Evolutionary conservation across 2,888 invertebrate species (phyloP), one percentile per base, ranked within the genome.

Genomic region (Neria commutata): DNA sequence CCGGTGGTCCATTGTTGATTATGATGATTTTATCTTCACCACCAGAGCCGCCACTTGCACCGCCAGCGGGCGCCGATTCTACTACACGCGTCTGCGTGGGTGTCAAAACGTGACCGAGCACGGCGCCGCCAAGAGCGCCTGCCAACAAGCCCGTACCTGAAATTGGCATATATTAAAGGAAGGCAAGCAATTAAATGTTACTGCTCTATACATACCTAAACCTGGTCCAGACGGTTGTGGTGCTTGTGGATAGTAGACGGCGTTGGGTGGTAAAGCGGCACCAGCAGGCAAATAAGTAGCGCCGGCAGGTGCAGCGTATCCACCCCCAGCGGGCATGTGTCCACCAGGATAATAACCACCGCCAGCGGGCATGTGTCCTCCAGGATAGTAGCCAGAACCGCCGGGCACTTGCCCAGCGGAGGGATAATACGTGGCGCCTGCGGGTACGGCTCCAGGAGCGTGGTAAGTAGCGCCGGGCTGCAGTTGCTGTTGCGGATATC

Each of bases 161-260:
- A 64, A 53, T 40, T n/a, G 11, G 11, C 19, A 23, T 33, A 54
- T 54, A 46, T 29, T 29, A 29, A 37, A n/a, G 6, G 37, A 37
- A 37, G 8, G n/a, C n/a, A n/a, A n/a, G n/a, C n/a, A 8, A 29
- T 29, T 29, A 8, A 8, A 29, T 29, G 11, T 37, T 19, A 42
- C 4, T n/a, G 21, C 8, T 50, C 14, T 42, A 19, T 42, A 62
- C 73, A 71, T 67, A 81, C 81, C 80, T 29, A 81, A 75, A 49
- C 81, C 81, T 57, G 75, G 70, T 37, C 81, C 81, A 1, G 81
- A 80, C 11, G 78, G 70, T 46, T 78, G 77, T 3, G 79, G 79
- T 21, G 77, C 68, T 46, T 74, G 67, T 4, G 75, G 61, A 50
- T 76, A 73, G 16, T 71, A 66, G 21, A 70, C 68, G 21, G 76